Percentiles rank a stretch among this genome's conserved stretches.
Evolutionary conservation across 2,888 invertebrate species (phyloP).

Genomic region (Volucella zonaria): DNA sequence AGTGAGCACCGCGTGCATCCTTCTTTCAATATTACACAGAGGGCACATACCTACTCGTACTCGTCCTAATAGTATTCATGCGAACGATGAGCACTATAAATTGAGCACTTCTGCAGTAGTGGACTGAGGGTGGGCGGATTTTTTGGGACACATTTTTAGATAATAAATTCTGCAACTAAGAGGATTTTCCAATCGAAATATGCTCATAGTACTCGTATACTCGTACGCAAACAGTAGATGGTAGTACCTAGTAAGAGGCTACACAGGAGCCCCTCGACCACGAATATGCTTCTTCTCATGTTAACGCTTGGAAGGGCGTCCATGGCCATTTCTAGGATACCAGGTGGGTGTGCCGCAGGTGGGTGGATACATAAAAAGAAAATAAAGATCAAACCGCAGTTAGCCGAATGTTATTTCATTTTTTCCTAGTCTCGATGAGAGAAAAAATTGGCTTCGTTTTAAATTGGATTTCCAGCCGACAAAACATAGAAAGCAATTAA

Average conservation of each 20-base stretch:
- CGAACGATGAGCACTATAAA: too few species aligned
- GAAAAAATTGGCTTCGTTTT: conserved; percentile 62
- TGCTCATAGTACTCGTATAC: not conserved
- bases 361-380: conserved; percentile 6
- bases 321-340: too few species aligned
- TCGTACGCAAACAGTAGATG: conserved; percentile 28
- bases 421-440: conserved; percentile 49
- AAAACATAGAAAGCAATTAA: conserved; percentile 72
- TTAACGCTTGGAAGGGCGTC: not conserved
- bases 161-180: conserved; percentile 64
- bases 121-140: not conserved
- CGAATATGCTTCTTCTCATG: conserved; percentile 9
- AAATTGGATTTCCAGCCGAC: conserved; percentile 67
- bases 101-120: not conserved
- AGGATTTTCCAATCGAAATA: conserved; percentile 68
- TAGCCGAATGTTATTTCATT: conserved; percentile 56
- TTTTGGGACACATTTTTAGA: conserved; percentile 49
- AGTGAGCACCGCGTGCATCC: not conserved
- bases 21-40: conserved; percentile 27
- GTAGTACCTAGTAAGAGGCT: not conserved
- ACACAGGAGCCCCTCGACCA: not conserved
- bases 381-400: conserved; percentile 17
- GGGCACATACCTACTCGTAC: not conserved
- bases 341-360: not conserved
- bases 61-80: not conserved